These are phyloP conservation scores for Tachystola acroxantha DNA, from an alignment of 2,888 invertebrate genomes.

Conservation along the genomic window DNA sequence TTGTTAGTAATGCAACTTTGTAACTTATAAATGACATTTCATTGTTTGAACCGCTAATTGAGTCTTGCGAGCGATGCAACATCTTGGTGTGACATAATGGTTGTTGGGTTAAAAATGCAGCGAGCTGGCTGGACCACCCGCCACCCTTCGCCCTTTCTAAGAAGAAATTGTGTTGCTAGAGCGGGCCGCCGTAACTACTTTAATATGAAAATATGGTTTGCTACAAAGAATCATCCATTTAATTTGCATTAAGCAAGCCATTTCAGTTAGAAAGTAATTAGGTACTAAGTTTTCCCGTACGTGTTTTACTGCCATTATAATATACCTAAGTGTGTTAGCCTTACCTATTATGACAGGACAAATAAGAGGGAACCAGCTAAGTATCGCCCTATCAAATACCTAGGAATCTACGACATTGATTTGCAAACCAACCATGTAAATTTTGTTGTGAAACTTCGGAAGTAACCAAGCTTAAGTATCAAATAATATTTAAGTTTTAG, in stretches of 20 bases:
- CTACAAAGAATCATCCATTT: constrained; percentile 55
- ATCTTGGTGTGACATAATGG: constrained; percentile 21
- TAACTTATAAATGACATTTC: too few species aligned
- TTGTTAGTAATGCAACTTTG: too few species aligned
- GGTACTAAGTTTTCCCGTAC: not conserved
- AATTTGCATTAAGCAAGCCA: constrained; percentile 51
- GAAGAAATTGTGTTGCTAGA: constrained; percentile 60
- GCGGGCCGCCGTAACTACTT: constrained; percentile 45
- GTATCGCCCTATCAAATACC: too few species aligned
- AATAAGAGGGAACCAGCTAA: too few species aligned
- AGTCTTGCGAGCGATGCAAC: constrained; percentile 19
- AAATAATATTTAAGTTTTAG: constrained; percentile 48
- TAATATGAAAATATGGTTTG: constrained; percentile 67
- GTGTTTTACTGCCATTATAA: too few species aligned
- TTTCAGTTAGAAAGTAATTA: constrained; percentile 1
- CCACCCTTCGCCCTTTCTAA: constrained; percentile 29
- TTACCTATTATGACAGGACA: too few species aligned
- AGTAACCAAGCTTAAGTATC: too few species aligned
- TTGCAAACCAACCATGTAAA: too few species aligned
- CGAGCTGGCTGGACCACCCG: constrained; percentile 14
- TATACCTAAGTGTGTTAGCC: too few species aligned
- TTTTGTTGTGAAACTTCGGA: too few species aligned
- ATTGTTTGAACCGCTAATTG: constrained; percentile 9
- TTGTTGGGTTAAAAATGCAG: constrained; percentile 23
- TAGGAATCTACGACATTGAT: too few species aligned